Evolutionary conservation across 1,140 invertebrate species (phyloP), one percentile per base, ranked within the genome.

Genomic region (Hycleus cichorii): DNA sequence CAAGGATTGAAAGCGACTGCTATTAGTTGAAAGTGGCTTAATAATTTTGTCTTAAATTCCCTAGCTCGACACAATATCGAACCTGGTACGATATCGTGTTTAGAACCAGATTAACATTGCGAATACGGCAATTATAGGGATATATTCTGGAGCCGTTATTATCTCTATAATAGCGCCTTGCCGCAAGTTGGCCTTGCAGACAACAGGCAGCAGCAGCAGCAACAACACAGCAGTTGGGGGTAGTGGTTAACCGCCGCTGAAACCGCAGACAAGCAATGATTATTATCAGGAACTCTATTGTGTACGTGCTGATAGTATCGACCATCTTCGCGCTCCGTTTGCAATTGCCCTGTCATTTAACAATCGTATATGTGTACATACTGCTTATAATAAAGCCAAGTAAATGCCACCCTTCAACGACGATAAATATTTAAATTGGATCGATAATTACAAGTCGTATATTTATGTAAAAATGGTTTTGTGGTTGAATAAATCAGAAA

Each of bases 71-170:
- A 27, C 42, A 53, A 24, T 53, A 53, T 53, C 50, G 50, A 53
- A 45, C 50, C 50, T 18, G 18, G 10, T 53, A 18, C 53, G 45
- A 56, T 57, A 53, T 61, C 59, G 60, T 62, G 60, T 58, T 62
- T 58, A 58, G 60, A 25, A 62, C 49, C 60, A 58, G 60, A 62
- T 62, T 62, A 62, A 62, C 55, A 58, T 58, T 60, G 61, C 63
- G 47, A 64, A 60, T 64, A 56, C 52, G 57, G 63, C 64, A 66
- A 66, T 66, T 66, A 66, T 58, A 64, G 64, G 64, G 64, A 66
- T 66, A 64, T 59, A 60, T 61, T 63, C 62, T 58, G 56, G 59
- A 62, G 62, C 57, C 56, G 49, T 65, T 65, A 66, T 66, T 66
- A 64, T 66, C 64, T 66, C 47, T 50, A 58, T 66, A 66, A 66